Base-by-base conservation (phyloP, 2,113 vertebrate genomes). In the Syngnathoides biaculeatus region DNA sequence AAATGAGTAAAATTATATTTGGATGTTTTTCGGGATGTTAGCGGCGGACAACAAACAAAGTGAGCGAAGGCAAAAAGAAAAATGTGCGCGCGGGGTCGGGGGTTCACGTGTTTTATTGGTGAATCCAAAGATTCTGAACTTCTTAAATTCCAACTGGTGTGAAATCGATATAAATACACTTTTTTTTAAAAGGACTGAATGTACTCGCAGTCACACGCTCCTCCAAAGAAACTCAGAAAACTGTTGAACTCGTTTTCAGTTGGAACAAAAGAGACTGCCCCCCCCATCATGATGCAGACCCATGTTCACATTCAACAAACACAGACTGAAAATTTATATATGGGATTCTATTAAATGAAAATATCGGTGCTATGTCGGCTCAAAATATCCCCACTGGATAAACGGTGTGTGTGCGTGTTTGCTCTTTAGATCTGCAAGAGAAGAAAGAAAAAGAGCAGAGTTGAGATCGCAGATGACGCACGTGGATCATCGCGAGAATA, bases 91-190 rank as follows among this genome's bases (percentile, higher is more conserved):
- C n/a, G n/a, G 12, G 3, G 13, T 20, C 42, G 13, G 11, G 47
- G 74, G 63, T 88, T 89, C 57, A 71, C 84, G 64, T 69, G 81
- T 91, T 91, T 92, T 90, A 91, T 87, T 84, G 79, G 80, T 57
- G 83, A 92, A 91, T 88, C 88, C 81, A 87, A 79, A 89, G 88
- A 90, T 89, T 89, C 90, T 84, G 79, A 78, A 85, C 72, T 87
- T 79, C 24, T 66, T 80, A 85, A 87, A 88, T 88, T 87, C 89
- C 90, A 91, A 86, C 67, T 53, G 53, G 38, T 26, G 89, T 90
- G 92, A 91, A 92, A 91, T 88, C 48, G 76, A 87, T 89, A 91
- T 91, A 92, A 92, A 92, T 92, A 92, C 86, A 84, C 80, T 85
- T 64, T 42, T 67, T 81, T 67, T 81, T 78, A 60, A 89, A 89